Evolutionary conservation across 2,797 vertebrate genomes (phyloP), one percentile per base, ranked within the genome.

Genomic region (Sternotherus odoratus): DNA sequence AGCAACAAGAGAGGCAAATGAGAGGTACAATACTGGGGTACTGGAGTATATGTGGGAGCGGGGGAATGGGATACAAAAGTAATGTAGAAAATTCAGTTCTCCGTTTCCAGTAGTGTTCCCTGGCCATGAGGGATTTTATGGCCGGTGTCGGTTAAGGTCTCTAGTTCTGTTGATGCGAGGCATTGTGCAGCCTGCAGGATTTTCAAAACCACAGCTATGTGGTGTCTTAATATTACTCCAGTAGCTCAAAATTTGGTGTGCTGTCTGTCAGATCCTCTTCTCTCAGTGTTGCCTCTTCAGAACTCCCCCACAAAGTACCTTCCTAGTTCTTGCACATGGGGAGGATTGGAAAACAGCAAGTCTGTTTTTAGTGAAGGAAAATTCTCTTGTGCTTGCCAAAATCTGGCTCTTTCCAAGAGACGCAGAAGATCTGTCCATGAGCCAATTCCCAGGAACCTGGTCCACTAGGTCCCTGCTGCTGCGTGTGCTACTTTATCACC

Each of bases 1-100:
- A 99, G 86, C 99, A 99, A 96, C 97, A 99, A 94, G 99, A 99
- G 94, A 98, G 98, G 86, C 98, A 98, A 95, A 99, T 99, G 96
- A 99, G 98, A 99, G 99, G 99, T 99, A 95, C 97, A 87, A 57
- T 10, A 36, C 6, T 2, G 15, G 36, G 6, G 1, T 1, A 46
- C 4, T 13, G 39, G 82, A 56, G 33, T 1, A 0, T 26, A 24
- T 77, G 28, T 54, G 24, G 12, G 16, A 30, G 46, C 19, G 43
- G 75, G 49, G 8, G 16, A 24, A 28, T 15, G 26, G 21, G 66
- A 10, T 66, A 66, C 81, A 33, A 28, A 46, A 33, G 7, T 93
- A 75, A 46, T 78, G 60, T 69, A 48, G 19, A 81, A 49, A 90
- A 81, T 26, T 23, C 9, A 24, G 66, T 48, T 43, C 5, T 15